Conservation (phyloP, 2,113 vertebrate genomes). For the Falco punctatus region DNA sequence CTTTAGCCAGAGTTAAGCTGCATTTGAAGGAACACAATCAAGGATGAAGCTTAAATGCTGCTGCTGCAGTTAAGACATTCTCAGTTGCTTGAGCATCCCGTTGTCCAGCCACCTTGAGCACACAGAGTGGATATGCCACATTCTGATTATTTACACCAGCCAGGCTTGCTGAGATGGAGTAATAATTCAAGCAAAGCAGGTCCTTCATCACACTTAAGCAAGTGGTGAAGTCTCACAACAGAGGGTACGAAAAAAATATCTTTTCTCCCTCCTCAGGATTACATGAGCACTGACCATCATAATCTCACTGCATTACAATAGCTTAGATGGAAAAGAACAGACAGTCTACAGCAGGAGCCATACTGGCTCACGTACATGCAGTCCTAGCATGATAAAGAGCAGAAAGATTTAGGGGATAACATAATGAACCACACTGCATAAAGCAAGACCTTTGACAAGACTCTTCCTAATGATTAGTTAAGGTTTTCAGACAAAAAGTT, state of each 20-base stretch:
- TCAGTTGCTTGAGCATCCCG: background rate
- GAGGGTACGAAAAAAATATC: background rate
- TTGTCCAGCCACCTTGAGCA: background rate
- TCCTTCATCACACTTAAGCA: background rate
- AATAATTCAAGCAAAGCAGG: background rate
- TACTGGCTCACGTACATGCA: background rate
- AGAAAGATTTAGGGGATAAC: background rate
- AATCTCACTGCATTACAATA: background rate
- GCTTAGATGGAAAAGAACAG: background rate
- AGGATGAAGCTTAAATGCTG: background rate
- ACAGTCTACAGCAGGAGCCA: background rate
- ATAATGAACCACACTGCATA: rapidly evolving
- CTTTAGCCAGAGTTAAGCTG: background rate
- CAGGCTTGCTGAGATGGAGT: background rate
- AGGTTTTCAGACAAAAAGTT: background rate
- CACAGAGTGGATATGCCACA: rapidly evolving
- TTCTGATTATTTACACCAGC: background rate
- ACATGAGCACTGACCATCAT: background rate
- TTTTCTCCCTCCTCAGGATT: background rate
- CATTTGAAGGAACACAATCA: background rate
- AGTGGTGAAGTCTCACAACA: background rate
- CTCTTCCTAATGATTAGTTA: background rate
- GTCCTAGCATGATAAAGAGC: background rate
- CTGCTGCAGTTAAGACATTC: background rate
- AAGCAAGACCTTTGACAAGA: background rate